Evolutionary conservation across 2,113 vertebrate genomes (phyloP).

Genomic region (Panthera leo): DNA sequence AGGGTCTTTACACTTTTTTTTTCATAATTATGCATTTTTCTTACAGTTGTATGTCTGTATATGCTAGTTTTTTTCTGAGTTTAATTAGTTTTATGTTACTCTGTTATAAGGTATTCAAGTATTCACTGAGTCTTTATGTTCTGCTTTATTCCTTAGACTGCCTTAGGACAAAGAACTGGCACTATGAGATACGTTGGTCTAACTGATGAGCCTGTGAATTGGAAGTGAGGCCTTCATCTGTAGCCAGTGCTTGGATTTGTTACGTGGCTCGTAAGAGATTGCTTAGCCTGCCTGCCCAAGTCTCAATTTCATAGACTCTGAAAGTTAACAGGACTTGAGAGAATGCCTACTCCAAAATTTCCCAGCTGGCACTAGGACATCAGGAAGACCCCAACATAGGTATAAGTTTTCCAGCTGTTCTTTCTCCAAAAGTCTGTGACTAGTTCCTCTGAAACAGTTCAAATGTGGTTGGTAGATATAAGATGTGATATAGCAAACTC

Average conservation of each 20-base stretch:
- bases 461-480: not conserved
- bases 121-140: not conserved
- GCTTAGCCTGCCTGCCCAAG: not conserved
- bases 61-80: not conserved
- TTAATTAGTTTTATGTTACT: not conserved
- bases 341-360: not conserved
- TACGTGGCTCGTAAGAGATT: not conserved
- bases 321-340: slow-evolving; percentile 30
- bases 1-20: not conserved
- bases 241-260: not conserved
- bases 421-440: not conserved
- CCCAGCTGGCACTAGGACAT: not conserved
- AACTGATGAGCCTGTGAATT: not conserved
- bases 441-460: not conserved
- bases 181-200: not conserved
- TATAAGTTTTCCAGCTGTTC: not conserved
- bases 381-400: not conserved
- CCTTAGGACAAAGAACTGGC: not conserved
- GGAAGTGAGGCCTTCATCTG: not conserved
- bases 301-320: not conserved
- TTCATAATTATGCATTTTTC: not conserved
- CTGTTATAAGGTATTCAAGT: not conserved
- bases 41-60: not conserved
- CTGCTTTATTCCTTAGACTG: not conserved
- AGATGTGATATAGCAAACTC: not conserved